Base-by-base conservation (phyloP, 2,888 invertebrate species). In the Eristalinus aeneus region DNA sequence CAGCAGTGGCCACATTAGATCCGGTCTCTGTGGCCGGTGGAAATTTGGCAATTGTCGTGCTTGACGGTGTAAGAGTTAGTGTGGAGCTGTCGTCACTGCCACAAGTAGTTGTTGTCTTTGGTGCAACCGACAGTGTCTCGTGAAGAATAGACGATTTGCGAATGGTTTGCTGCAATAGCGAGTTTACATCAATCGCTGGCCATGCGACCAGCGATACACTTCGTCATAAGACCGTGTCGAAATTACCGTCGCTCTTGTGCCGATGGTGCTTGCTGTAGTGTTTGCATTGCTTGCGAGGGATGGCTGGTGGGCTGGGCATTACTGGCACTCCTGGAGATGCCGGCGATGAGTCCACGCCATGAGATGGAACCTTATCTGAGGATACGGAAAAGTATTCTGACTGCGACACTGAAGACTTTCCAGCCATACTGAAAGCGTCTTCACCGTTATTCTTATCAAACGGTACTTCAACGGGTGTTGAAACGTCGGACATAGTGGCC, bases 141-240 rank as follows among this genome's bases (percentile, higher is more conserved):
- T 92, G 92, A 23, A 92, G 81, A 67, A 91, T 90, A 16, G 91
- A 90, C 23, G 92, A 89, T 67, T 92, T 92, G 60, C 91, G 90
- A 79, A 92, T 92, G 60, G 92, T 92, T 88, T 92, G 92, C 88
- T 92, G 92, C 82, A 93, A 90, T 88, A 93, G 87, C 54, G 92
- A 90, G 76, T 92, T 92, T 8, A 92, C 91, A 90, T 93, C 92
- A 88, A 93, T 93, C 85, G 93, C 93, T 92, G 93, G 93, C 93
- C 93, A 93, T 87, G 92, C 90, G 91, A 92, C 93, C 92, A 93
- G 92, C 92, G 93, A 92, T 88, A 92, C 92, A 89, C 92, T 93
- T 91, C 92, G 93, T 93, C 93, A 93, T 93, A 93, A 93, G 82
- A 91, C 90, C 71, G 90, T 88, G 74, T 92, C 90, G 71, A 91